phyloP scores from a whole-genome alignment of 2,797 vertebrate genomes.

The Phalanger gymnotis region DNA sequence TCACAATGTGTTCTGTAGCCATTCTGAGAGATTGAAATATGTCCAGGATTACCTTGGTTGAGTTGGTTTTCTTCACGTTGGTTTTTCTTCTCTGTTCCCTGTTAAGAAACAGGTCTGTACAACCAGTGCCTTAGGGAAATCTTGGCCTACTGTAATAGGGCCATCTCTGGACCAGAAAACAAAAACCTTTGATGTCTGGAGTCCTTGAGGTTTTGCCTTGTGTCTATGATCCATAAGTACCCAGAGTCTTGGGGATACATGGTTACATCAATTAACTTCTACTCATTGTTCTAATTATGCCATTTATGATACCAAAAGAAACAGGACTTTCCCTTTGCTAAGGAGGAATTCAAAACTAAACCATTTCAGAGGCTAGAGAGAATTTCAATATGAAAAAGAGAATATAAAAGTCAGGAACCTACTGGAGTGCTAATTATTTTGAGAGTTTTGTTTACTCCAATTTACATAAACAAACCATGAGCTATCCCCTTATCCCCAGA shows the following conservation, averaged over 20 bases:
- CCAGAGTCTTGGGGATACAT: not conserved
- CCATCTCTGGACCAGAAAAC: not conserved
- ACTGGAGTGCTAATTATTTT: not conserved
- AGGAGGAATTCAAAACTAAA: not conserved
- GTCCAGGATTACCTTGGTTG: not conserved
- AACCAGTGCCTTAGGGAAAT: not conserved
- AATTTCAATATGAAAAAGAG: not conserved
- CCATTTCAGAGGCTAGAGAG: not conserved
- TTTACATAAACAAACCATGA: not conserved
- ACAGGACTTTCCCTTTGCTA: not conserved
- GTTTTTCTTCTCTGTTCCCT: too few species aligned
- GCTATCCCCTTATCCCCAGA: not conserved
- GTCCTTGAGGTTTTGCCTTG: not conserved
- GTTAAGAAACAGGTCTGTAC: not conserved
- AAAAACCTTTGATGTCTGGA: not conserved
- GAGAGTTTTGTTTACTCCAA: constrained; percentile 15
- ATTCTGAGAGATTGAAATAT: not conserved
- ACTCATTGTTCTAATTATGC: not conserved
- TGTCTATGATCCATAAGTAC: not conserved
- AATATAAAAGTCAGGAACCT: not conserved
- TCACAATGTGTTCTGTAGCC: not conserved
- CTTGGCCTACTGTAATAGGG: not conserved
- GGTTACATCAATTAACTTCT: not conserved
- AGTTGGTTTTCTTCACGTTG: not conserved
- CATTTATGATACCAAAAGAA: too few species aligned